These are phyloP conservation scores for Amniataba percoides DNA, from an alignment of 2,797 vertebrate species.

Conservation along the genomic window DNA sequence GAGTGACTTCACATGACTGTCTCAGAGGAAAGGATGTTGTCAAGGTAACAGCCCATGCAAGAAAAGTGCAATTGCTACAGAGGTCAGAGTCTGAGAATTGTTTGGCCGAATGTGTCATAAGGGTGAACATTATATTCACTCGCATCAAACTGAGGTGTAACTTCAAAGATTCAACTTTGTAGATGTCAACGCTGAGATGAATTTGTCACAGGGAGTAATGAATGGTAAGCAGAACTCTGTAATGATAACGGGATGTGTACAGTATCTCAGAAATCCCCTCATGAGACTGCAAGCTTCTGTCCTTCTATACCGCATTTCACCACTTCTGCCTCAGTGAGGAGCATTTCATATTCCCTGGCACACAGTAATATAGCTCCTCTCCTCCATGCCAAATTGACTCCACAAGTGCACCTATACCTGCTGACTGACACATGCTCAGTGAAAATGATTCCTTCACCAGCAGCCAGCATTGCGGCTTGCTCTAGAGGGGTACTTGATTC, in stretches of 20 bases:
- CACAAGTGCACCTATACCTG: constrained; percentile 80
- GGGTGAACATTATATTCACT: constrained; percentile 39
- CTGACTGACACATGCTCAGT: constrained; percentile 79
- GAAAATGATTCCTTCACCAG: constrained; percentile 72
- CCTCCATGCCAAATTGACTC: constrained; percentile 86
- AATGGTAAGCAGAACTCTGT: constrained; percentile 48
- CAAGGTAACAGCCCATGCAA: constrained; percentile 72
- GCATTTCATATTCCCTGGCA: constrained; percentile 84
- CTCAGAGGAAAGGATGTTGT: constrained; percentile 72
- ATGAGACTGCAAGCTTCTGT: constrained; percentile 71
- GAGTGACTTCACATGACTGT: constrained; percentile 83
- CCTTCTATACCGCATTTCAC: constrained; percentile 79
- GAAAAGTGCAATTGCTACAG: constrained; percentile 60
- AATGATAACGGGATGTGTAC: constrained; percentile 52
- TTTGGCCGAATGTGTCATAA: constrained; percentile 45
- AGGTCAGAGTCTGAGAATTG: constrained; percentile 57
- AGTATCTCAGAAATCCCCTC: constrained; percentile 62
- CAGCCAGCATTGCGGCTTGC: constrained; percentile 72
- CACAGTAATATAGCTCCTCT: constrained; percentile 80
- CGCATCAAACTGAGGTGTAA: constrained; percentile 42
- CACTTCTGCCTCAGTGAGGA: constrained; percentile 78
- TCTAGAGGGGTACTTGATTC: constrained; percentile 81
- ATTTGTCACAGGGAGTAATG: constrained; percentile 34
- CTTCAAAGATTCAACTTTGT: constrained; percentile 1
- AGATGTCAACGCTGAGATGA: constrained; percentile 15